Base-by-base conservation (phyloP, 2,797 vertebrate genomes). In the Dallia pectoralis region DNA sequence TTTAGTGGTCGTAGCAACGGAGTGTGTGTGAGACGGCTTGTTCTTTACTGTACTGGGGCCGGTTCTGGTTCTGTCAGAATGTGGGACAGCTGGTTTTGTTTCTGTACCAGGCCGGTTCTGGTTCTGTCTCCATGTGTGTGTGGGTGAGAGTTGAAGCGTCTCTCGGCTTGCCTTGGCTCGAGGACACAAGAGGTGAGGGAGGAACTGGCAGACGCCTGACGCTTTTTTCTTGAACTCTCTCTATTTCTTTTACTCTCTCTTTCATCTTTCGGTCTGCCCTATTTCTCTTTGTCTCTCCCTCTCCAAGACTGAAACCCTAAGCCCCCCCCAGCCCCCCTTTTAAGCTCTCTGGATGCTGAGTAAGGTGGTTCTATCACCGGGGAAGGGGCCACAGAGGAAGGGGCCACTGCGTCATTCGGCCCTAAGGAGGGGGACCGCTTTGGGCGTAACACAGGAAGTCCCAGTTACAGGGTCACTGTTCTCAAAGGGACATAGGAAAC, bases 71-170 rank as follows among this genome's bases (percentile, higher is more conserved):
- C 56, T 81, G 71, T 78, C 72, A 81, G 79, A 69, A 80, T 86
- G 27, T 63, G 27, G 15, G 25, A 30, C 53, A 29, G 83, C 86
- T 90, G 88, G 86, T 83, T 86, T 74, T 30, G 27, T 7, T 6
- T 61, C 48, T 11, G 40, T 44, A 44, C 40, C 40, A 11, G 2
- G 83, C 86, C 89, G 88, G 86, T 82, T 87, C 74, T 27, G 22
- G 18, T 19, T 56, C 51, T 22, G 61, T 15, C 59, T 32, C 27
- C 89, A 90, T 91, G 88, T 91, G 91, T 92, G 89, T 89, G 91
- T 88, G 91, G 91, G 88, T 93, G 91, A 90, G 86, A 91, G 89
- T 86, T 93, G 90, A 91, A 91, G 88, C 86, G 90, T 88, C 89
- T 91, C 85, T 91, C 90, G 89, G 89, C 88, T 89, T 84, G 88